These are phyloP conservation scores for Trogon melanurus DNA, from an alignment of 2,113 vertebrate genomes.

Conservation along the genomic window DNA sequence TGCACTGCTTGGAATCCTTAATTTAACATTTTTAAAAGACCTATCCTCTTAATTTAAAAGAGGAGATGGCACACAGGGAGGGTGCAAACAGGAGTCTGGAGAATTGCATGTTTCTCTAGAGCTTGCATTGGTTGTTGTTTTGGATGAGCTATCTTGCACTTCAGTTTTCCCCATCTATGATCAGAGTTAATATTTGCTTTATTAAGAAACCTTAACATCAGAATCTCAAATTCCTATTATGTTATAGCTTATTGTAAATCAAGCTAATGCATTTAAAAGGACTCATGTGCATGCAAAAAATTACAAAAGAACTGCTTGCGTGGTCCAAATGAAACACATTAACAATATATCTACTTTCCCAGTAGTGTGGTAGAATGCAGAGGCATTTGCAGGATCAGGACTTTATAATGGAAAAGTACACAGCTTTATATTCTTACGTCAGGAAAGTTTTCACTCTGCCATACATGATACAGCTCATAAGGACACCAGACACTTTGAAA, in stretches of 20 bases:
- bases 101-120: background rate
- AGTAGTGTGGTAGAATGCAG: background rate
- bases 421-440: background rate
- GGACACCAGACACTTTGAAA: background rate
- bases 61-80: background rate
- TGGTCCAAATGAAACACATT: background rate
- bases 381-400: background rate
- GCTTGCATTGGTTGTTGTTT: background rate
- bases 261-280: slow-evolving; percentile 19
- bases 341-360: background rate
- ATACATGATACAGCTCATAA: background rate
- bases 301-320: background rate
- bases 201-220: slow-evolving; percentile 6
- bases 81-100: background rate
- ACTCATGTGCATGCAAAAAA: background rate
- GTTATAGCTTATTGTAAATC: slow-evolving; percentile 47
- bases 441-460: background rate
- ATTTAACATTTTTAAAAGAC: background rate
- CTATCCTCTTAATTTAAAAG: background rate
- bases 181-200: slow-evolving; percentile 28
- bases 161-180: background rate
- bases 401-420: background rate
- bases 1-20: background rate
- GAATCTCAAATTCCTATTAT: background rate
- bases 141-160: background rate